phyloP scores from a whole-genome alignment of 2,113 vertebrate genomes.

The Galbula dea region DNA sequence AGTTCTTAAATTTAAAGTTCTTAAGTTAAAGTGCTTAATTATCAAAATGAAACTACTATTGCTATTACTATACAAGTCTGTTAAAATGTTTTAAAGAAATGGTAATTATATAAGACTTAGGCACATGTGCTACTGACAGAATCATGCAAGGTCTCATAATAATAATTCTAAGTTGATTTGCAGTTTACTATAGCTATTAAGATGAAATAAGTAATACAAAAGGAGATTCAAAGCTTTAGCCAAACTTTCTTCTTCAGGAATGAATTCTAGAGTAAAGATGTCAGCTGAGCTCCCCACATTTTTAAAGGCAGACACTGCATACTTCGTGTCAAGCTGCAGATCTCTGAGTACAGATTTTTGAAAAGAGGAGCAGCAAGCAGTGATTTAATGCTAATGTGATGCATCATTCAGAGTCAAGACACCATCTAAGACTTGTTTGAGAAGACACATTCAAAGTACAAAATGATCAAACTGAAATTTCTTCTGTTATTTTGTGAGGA shows the following conservation, averaged over 20 bases:
- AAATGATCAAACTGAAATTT: conserved; percentile 30
- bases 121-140: neutral
- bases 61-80: neutral
- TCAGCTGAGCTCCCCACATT: neutral
- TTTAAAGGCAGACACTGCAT: neutral
- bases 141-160: neutral
- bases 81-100: neutral
- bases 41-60: too few relatives aligned
- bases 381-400: conserved; percentile 45
- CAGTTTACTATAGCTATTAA: neutral
- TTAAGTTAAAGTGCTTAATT: too few relatives aligned
- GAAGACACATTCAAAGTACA: conserved; percentile 20
- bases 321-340: neutral
- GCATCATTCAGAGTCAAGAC: conserved; percentile 3
- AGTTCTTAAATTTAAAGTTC: too few relatives aligned
- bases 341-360: neutral
- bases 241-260: neutral
- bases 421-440: conserved; percentile 10
- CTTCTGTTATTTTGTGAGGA: conserved; percentile 16
- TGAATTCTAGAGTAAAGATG: neutral
- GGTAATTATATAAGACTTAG: neutral
- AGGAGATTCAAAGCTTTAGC: neutral
- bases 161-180: neutral
- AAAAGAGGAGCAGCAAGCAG: neutral
- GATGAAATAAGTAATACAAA: neutral